Base-by-base conservation (phyloP, 2,797 vertebrate genomes). In the Percopsis omiscomaycus region DNA sequence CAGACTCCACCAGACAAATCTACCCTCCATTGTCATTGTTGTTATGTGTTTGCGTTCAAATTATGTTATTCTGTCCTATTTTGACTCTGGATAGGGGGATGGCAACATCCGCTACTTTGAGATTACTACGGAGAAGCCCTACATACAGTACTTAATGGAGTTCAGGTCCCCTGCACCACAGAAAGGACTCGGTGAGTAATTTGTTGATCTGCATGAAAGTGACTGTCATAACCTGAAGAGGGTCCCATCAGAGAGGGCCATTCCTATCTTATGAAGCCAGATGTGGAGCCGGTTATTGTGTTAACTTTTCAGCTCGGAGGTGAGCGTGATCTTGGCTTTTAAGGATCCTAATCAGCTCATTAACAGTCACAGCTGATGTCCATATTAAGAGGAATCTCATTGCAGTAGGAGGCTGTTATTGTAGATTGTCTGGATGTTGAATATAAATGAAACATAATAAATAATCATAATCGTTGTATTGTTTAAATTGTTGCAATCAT, bases 61-160 rank as follows among this genome's bases (percentile, higher is more conserved):
- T 22, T 12, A 45, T 46, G 4, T 46, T 3, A 11, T 50, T 15
- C 12, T 11, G 13, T 49, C 28, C 5, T 51, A 58, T 32, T 79
- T 48, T 11, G 73, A 49, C 62, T 22, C 73, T 73, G 65, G 6
- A 8, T 89, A 99, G 98, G 98, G 98, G 0, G 98, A 99, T 0
- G 98, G 98, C 14, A 99, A 99, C 88, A 99, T 99, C 74, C 94
- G 98, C 1, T 99, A 99, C 88, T 99, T 98, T 1, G 97, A 99
- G 91, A 91, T 98, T 5, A 93, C 93, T 74, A 90, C 92, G 0
- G 97, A 98, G 80, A 99, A 99, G 90, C 97, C 98, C 28, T 98
- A 95, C 88, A 74, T 99, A 78, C 96, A 94, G 54, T 98, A 98
- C 69, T 94, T 99, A 47, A 98, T 95, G 95, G 98, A 99, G 91